Base-by-base conservation (phyloP, 2,888 invertebrate species). In the Chalcis sispes region DNA sequence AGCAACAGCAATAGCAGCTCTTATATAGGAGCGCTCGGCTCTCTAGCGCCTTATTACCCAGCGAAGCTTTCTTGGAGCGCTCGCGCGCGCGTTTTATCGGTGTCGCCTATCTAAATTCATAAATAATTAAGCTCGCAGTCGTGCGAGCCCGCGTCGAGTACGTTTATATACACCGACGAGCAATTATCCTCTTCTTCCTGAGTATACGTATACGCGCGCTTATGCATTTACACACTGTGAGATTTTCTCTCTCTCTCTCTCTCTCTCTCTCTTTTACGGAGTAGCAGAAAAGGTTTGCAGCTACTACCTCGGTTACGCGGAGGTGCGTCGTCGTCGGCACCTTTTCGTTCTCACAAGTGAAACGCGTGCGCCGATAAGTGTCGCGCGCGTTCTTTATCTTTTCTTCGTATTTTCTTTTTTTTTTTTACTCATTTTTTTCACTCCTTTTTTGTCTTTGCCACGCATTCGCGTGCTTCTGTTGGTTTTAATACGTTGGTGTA, bases 71-170 rank as follows among this genome's bases (percentile, higher is more conserved):
- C 75, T 64, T 48, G 56, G 15, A 18, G 52, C 27, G 40, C 40
- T 36, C 29, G 42, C 65, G 42, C 18, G 13, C 23, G 0, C 50
- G 66, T 18, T 52, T 70, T 72, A 77, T 77, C 77, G 50, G 62
- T 25, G 52, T 48, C 66, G 61, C 50, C 50, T 62, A 77, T 77
- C 71, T 77, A 77, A 74, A 77, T 71, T 77, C 71, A 74, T 74
- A 77, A 77, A 77, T 77, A 77, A 77, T 77, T 73, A 73, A 77
- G 72, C 72, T 65, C 36, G 56, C 46, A 3, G 59, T 42, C n/a
- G n/a, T 71, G 48, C 10, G 36, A 56, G 23, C 66, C 61, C 69
- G 48, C 70, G 32, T 46, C 61, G n/a, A n/a, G n/a, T n/a, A n/a
- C n/a, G n/a, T n/a, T n/a, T n/a, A n/a, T n/a, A n/a, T n/a, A n/a